Percentiles rank a stretch among this genome's conserved stretches.
These are phyloP conservation scores for Anabacerthia variegaticeps DNA, from an alignment of 2,797 vertebrate genomes.

Conservation along the genomic window DNA sequence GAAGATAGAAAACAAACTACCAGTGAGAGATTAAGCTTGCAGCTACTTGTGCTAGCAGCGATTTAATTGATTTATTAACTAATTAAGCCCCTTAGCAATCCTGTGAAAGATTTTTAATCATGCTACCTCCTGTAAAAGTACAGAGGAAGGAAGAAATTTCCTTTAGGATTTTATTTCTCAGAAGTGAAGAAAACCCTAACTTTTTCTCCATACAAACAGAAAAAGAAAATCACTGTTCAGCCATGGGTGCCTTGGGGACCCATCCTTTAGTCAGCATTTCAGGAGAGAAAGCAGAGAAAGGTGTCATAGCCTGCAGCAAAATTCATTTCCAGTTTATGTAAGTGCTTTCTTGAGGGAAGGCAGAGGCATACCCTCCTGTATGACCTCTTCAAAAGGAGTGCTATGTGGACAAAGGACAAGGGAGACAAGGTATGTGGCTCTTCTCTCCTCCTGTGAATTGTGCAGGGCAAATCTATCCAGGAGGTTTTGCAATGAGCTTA, in stretches of 20 bases:
- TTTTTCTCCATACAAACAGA: background rate
- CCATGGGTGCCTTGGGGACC: background rate
- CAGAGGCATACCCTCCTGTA: background rate
- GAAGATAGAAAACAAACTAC: background rate
- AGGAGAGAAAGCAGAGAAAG: background rate
- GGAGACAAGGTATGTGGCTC: background rate
- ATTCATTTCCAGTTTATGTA: background rate
- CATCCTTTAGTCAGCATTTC: background rate
- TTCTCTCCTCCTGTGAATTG: background rate
- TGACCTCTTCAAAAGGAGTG: background rate
- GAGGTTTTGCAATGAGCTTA: background rate
- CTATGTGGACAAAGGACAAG: background rate
- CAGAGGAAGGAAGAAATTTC: background rate
- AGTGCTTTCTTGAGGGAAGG: background rate
- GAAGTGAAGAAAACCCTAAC: background rate
- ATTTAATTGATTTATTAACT: slow-evolving; percentile 27
- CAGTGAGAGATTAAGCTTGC: background rate
- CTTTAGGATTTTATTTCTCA: background rate
- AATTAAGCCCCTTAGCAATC: background rate
- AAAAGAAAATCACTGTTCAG: background rate
- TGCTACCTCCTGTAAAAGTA: background rate
- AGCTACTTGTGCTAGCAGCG: background rate
- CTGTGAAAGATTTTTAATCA: background rate
- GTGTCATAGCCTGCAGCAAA: background rate
- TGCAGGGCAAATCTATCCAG: background rate